Base-by-base conservation (phyloP, 2,888 invertebrate species). In the Sicus ferrugineus region DNA sequence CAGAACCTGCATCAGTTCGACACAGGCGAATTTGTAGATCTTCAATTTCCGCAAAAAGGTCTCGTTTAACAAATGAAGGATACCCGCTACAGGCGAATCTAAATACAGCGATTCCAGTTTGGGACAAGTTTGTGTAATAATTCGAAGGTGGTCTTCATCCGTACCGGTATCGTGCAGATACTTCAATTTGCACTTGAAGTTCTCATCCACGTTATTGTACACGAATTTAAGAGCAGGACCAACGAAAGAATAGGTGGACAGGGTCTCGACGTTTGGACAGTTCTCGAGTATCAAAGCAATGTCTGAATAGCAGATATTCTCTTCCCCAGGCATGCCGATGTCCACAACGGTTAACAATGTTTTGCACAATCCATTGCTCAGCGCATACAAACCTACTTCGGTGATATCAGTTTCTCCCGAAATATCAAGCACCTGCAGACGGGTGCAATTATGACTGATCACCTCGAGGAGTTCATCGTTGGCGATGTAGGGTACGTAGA, bases 341-440 rank as follows among this genome's bases (percentile, higher is more conserved):
- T 91, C 90, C 59, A 92, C 86, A 54, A 90, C 87, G 4, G 89
- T 88, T 48, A 91, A 79, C 64, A 86, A 87, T 52, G 88, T 86
- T 16, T 88, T 87, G n/a, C 88, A 86, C 67, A 87, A 85, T 0
- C 89, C 87, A 34, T 82, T 86, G 58, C 89, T 81, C 80, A 91
- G 86, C 2, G 86, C 85, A 68, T 88, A 88, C 61, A 92, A 88
- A 67, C 90, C 90, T 30, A 88, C 88, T 78, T 89, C 88, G 0
- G 90, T 90, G 52, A 91, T 90, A 78, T 89, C 89, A 9, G 91
- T 90, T 79, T 92, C 91, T 1, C 92, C 92, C 0, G 91, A 91
- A 70, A 92, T 88, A 75, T 92, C 91, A 28, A 92, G 81, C 11
- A 90, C 84, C 73, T 89, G 88, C 63, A 92, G 81, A 28, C 88